These are phyloP conservation scores for Ctenomys sociabilis DNA, from an alignment of 2,113 vertebrate species.

Conservation along the genomic window DNA sequence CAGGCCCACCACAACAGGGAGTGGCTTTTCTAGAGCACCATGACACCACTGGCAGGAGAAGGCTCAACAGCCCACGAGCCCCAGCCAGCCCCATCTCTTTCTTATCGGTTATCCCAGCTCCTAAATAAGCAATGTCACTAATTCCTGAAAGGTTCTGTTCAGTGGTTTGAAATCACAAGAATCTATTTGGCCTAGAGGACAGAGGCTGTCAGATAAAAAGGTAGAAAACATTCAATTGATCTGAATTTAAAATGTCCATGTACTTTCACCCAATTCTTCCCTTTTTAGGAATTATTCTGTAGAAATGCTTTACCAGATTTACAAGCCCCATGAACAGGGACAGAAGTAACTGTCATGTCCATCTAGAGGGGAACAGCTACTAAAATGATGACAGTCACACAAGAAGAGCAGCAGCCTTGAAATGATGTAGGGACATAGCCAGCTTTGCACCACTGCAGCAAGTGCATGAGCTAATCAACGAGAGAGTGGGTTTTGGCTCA, in stretches of 20 bases:
- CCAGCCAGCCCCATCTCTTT: neutral
- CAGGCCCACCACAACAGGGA: neutral
- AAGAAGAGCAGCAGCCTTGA: neutral
- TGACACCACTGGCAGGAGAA: neutral
- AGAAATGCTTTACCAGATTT: neutral
- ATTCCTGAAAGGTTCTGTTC: neutral
- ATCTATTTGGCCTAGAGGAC: neutral
- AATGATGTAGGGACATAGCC: neutral
- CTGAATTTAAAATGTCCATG: constrained; percentile 1
- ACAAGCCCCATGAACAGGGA: neutral
- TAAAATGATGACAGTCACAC: neutral
- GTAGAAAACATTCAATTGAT: neutral
- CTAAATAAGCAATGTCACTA: neutral
- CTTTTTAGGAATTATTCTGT: neutral
- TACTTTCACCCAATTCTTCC: constrained; percentile 38
- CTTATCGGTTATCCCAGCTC: neutral
- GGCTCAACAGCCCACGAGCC: neutral
- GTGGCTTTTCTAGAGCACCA: too few relatives aligned
- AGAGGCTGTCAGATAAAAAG: constrained; percentile 20
- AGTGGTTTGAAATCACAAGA: neutral
- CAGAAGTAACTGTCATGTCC: neutral
- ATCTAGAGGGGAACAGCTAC: neutral
- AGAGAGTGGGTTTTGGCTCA: neutral
- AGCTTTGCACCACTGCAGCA: neutral
- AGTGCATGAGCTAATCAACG: neutral